A percentile compares a stretch with the other conserved stretches of the same genome.
Evolutionary conservation across 2,113 vertebrate genomes (phyloP).

Genomic region (Periophthalmodon schlosseri): DNA sequence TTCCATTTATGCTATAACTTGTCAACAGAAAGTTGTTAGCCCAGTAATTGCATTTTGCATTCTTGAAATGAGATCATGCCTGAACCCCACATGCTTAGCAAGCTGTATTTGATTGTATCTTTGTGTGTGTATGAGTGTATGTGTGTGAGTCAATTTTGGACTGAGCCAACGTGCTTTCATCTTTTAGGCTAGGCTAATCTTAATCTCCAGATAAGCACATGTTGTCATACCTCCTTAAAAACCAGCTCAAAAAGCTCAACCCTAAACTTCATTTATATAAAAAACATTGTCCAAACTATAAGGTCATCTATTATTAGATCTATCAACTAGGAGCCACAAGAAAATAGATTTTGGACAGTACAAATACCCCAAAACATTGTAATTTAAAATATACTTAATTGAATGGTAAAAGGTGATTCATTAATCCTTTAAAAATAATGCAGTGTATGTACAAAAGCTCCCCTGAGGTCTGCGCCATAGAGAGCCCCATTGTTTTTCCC

Average conservation of each 20-base stretch:
- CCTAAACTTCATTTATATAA: too few relatives aligned
- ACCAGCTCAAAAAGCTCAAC: neutral
- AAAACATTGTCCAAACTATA: too few relatives aligned
- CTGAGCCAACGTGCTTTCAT: neutral
- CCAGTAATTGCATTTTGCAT: neutral
- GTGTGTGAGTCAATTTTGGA: neutral
- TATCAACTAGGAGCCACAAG: neutral
- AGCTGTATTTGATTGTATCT: neutral
- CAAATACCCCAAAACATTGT: neutral
- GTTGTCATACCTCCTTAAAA: neutral
- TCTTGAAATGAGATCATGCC: neutral
- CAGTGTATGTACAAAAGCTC: neutral
- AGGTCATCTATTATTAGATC: too few relatives aligned
- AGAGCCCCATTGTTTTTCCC: conserved; percentile 4
- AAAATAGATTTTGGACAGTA: neutral
- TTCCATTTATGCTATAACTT: neutral
- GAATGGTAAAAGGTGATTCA: neutral
- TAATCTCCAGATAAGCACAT: neutral
- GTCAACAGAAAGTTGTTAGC: neutral
- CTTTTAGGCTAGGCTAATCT: neutral
- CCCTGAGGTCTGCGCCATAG: neutral
- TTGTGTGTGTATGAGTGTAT: neutral
- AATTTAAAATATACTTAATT: neutral
- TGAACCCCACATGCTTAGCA: neutral
- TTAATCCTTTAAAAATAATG: neutral